Base-by-base conservation (phyloP, 2,797 vertebrate species). In the Trachops cirrhosus region DNA sequence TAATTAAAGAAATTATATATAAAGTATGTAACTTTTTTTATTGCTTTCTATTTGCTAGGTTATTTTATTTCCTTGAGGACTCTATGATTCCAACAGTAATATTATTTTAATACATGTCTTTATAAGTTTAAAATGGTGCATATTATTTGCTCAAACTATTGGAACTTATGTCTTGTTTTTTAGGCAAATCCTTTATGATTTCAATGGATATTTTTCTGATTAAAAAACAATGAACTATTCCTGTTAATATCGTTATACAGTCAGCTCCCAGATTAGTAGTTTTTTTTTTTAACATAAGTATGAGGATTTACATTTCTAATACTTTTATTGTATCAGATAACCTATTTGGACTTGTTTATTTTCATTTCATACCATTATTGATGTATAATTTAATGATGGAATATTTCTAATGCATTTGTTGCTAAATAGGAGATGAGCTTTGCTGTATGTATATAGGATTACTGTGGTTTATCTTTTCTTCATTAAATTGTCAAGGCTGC, bases 381-480 rank as follows among this genome's bases (percentile, higher is more conserved):
- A 98, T 98, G 94, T 95, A 97, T 97, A 97, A 97, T 98, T 98
- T 96, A 98, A 97, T 70, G 3, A 91, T 7, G 57, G 94, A 96
- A 95, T 89, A 97, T 98, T 98, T 86, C 34, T 95, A 98, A 98
- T 95, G 94, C 0, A n/a, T 95, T 93, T 98, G 98, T 98, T 98
- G 97, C 97, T 98, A 98, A 98, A 97, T 96, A 98, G 96, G 86
- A 64, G 1, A 85, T 79, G 29, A 95, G 34, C 87, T 97, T 98
- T 97, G 93, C 97, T 98, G 96, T 98, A 93, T 98, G 96, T 98
- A 93, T 73, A 26, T 92, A 90, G 92, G 90, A 97, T 94, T 44
- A 37, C 9, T 89, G 50, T 94, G 97, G 97, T 98, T 98, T 93
- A 98, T 98, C 97, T 98, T 97, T 98, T 97, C 97, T 97, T 97